Evolutionary conservation across 2,113 vertebrate genomes (phyloP).

Genomic region (Hippocampus abdominalis): DNA sequence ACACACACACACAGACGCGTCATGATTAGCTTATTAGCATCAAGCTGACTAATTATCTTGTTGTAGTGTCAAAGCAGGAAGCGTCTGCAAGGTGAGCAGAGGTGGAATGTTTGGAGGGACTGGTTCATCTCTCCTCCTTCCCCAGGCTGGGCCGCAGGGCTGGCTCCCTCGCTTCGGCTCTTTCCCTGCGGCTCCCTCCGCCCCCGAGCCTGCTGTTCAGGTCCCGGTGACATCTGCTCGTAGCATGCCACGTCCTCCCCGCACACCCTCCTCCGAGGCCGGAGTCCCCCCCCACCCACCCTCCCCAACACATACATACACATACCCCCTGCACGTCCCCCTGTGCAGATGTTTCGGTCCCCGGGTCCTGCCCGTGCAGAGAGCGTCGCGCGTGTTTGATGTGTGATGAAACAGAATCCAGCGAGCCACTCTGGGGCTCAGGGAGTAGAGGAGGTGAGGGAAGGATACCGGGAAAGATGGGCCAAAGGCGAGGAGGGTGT

Average conservation of each 20-base stretch:
- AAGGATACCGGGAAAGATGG: conserved; percentile 40
- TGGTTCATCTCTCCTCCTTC: conserved; percentile 53
- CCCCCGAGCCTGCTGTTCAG: conserved; percentile 68
- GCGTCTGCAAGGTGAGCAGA: conserved; percentile 47
- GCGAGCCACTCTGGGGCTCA: conserved; percentile 83
- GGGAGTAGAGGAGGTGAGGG: conserved; percentile 55
- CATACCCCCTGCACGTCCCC: conserved; percentile 54
- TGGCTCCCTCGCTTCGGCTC: conserved; percentile 41
- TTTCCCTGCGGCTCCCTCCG: conserved; percentile 54
- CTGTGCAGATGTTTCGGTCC: conserved; percentile 91
- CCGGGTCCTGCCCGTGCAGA: conserved; percentile 81
- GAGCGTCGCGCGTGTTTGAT: conserved; percentile 89
- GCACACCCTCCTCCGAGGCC: conserved; percentile 69
- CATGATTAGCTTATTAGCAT: conserved; percentile 74
- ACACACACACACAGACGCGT: conserved; percentile 51
- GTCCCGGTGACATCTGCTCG: conserved; percentile 93
- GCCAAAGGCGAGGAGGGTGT: not conserved
- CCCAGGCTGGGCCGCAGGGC: conserved; percentile 49
- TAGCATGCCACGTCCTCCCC: conserved; percentile 61
- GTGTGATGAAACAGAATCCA: conserved; percentile 97
- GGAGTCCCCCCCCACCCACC: conserved; percentile 24
- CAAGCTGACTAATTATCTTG: conserved; percentile 76
- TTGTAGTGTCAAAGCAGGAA: conserved; percentile 71
- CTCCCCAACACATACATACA: conserved; percentile 20
- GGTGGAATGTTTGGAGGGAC: conserved; percentile 51